phyloP scores from a whole-genome alignment of 2,113 vertebrate genomes.

The Tapirus terrestris region DNA sequence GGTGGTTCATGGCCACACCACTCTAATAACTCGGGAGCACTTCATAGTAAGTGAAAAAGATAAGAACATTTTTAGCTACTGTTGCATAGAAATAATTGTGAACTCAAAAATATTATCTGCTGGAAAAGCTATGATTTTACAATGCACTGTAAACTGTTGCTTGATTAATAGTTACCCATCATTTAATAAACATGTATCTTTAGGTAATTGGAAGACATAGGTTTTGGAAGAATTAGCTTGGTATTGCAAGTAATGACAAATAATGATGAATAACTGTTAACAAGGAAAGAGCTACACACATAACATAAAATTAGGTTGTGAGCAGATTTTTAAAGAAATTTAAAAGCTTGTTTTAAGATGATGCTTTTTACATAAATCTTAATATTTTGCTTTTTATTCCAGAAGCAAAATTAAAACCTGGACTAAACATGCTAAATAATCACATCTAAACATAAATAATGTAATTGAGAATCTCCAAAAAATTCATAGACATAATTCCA shows the following conservation, averaged over 20 bases:
- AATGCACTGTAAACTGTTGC: constrained; percentile 42
- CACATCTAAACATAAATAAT: not conserved
- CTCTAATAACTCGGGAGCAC: constrained; percentile 77
- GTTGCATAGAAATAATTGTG: constrained; percentile 77
- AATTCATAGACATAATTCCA: not conserved
- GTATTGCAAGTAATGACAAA: constrained; percentile 51
- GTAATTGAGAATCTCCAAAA: not conserved
- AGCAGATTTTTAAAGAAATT: not conserved
- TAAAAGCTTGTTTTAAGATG: not conserved
- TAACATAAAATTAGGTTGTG: not conserved
- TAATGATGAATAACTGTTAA: not conserved
- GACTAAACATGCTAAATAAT: not conserved
- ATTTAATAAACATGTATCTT: constrained; percentile 67
- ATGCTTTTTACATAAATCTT: not conserved
- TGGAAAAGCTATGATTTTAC: constrained; percentile 75
- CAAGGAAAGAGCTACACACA: not conserved
- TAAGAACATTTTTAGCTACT: constrained; percentile 84
- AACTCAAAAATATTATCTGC: constrained; percentile 79
- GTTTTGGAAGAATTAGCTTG: constrained; percentile 46
- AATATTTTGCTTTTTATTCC: not conserved
- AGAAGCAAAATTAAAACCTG: constrained; percentile 15
- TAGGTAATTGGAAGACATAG: constrained; percentile 45
- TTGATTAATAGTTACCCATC: constrained; percentile 75
- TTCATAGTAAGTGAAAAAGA: constrained; percentile 81
- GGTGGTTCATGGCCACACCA: constrained; percentile 82